These are phyloP conservation scores for Phymatocera aterrima DNA, from an alignment of 2,888 invertebrate genomes.

Conservation along the genomic window DNA sequence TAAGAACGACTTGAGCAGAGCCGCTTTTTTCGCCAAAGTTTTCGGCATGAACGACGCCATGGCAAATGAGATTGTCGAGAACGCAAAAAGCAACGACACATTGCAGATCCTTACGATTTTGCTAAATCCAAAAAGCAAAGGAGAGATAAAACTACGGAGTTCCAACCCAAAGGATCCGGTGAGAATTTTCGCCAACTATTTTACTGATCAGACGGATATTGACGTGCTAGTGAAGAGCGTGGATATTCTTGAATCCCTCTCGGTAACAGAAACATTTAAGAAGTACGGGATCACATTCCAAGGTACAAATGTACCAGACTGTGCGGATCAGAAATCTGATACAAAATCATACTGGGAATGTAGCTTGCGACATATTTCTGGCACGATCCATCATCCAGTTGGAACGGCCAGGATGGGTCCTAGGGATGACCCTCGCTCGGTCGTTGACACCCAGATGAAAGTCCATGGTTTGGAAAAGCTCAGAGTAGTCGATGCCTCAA, in stretches of 20 bases:
- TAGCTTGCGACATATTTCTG: conserved; percentile 75
- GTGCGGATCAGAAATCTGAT: conserved; percentile 56
- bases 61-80: conserved; percentile 56
- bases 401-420: conserved; percentile 82
- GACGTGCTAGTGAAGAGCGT: conserved; percentile 65
- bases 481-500: conserved; percentile 81
- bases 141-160: conserved; percentile 74
- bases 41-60: conserved; percentile 57
- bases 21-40: conserved; percentile 30
- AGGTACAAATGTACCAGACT: conserved; percentile 61
- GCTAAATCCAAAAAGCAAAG: conserved; percentile 75
- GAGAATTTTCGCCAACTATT: conserved; percentile 77
- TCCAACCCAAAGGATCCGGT: conserved; percentile 76
- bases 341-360: conserved; percentile 75
- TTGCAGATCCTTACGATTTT: conserved; percentile 60
- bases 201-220: conserved; percentile 74
- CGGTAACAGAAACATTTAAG: conserved; percentile 60
- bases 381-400: conserved; percentile 80
- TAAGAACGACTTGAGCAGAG: conserved; percentile 59
- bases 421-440: conserved; percentile 72
- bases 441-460: conserved; percentile 78
- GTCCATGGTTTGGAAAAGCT: conserved; percentile 77
- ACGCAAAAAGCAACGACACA: conserved; percentile 61
- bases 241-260: conserved; percentile 60
- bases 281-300: conserved; percentile 54